Percentiles rank a stretch among this genome's conserved stretches.
phyloP scores from a whole-genome alignment of 2,888 invertebrate species.

The Melanophora roralis region DNA sequence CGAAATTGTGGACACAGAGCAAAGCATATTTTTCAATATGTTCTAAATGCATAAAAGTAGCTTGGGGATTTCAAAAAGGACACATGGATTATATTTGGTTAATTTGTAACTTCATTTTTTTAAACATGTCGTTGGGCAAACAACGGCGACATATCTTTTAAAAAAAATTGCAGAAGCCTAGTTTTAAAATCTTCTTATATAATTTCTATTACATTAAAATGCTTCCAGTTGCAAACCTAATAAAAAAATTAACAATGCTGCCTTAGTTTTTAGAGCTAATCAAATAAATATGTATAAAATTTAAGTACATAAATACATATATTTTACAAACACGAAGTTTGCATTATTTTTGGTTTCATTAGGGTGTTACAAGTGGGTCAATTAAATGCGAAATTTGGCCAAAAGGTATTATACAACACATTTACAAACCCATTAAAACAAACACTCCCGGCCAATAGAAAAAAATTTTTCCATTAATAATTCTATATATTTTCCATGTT shows the following conservation, averaged over 20 bases:
- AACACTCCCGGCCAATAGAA: constrained; percentile 28
- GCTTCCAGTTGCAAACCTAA: not conserved
- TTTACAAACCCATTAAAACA: not conserved
- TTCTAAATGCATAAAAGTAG: no score
- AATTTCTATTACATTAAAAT: not conserved
- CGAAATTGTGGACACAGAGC: no score
- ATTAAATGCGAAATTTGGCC: constrained; percentile 57
- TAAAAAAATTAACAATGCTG: not conserved
- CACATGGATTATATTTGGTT: no score
- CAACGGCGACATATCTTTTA: no score
- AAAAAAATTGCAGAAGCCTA: no score
- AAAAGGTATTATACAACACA: constrained; percentile 25
- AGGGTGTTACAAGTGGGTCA: constrained; percentile 60
- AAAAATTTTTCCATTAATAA: constrained; percentile 9
- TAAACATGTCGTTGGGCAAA: no score
- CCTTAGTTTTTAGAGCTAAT: not conserved
- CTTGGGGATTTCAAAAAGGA: no score
- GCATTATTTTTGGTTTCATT: not conserved
- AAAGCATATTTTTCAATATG: no score
- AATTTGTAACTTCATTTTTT: no score
- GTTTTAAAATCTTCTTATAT: no score
- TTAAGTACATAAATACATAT: not conserved
- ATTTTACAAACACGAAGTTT: constrained; percentile 18
- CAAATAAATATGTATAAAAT: not conserved
- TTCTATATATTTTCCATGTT: no score